Evolutionary conservation across 1,140 invertebrate species (phyloP).

Genomic region (Cryptotermes secundus): DNA sequence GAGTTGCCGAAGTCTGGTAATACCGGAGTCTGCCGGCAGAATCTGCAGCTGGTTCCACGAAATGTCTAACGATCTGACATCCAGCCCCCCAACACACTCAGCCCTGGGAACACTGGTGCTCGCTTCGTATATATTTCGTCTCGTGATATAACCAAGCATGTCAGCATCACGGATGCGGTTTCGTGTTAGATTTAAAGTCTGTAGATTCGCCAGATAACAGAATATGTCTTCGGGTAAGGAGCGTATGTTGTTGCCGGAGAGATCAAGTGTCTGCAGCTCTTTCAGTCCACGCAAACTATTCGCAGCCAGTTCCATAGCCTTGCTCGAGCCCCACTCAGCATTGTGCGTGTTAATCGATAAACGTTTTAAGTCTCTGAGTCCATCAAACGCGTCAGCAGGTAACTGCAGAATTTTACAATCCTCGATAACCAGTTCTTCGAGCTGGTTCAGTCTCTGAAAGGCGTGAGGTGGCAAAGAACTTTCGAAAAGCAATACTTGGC

Average conservation of each 20-base stretch:
- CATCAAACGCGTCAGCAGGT: constrained; percentile 73
- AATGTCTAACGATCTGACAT: constrained; percentile 71
- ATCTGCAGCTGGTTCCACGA: constrained; percentile 74
- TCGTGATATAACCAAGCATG: constrained; percentile 65
- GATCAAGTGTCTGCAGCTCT: constrained; percentile 74
- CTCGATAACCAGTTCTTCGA: constrained; percentile 71
- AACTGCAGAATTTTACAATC: constrained; percentile 78
- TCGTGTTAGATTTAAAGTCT: constrained; percentile 77
- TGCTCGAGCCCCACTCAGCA: constrained; percentile 70
- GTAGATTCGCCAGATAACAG: constrained; percentile 74
- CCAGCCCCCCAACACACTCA: constrained; percentile 52
- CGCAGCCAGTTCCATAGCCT: constrained; percentile 66
- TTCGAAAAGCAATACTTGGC: constrained; percentile 75
- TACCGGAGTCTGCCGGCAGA: constrained; percentile 68
- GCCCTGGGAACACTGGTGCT: constrained; percentile 42
- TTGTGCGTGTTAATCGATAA: constrained; percentile 75
- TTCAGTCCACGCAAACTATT: constrained; percentile 70
- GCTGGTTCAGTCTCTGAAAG: constrained; percentile 69
- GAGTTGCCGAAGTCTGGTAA: constrained; percentile 69
- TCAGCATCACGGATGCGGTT: constrained; percentile 75
- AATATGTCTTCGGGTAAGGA: constrained; percentile 71
- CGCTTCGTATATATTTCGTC: constrained; percentile 50
- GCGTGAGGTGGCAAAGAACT: constrained; percentile 69
- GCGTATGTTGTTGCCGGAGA: constrained; percentile 79
- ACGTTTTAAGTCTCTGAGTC: constrained; percentile 70